Percentiles rank a stretch among this genome's conserved stretches.
phyloP scores from a whole-genome alignment of 2,797 vertebrate species.

The Onychomys arenicola region DNA sequence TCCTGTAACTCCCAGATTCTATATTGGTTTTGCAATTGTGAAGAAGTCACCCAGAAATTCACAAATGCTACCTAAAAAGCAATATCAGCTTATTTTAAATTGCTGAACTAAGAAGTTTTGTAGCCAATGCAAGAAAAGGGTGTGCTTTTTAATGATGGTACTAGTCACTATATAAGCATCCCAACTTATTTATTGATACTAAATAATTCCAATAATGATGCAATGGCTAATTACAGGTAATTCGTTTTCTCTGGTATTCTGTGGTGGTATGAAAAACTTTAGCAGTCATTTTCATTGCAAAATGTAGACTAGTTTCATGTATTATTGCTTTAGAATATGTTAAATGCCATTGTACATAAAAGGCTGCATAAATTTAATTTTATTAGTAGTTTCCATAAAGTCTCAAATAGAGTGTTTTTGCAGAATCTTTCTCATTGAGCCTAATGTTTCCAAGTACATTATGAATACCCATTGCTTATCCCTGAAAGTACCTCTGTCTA shows the following conservation, averaged over 20 bases:
- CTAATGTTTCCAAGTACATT: not conserved
- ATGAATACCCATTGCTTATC: not conserved
- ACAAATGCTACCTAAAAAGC: constrained; percentile 43
- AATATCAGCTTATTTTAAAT: constrained; percentile 64
- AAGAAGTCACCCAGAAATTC: constrained; percentile 72
- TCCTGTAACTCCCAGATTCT: not conserved
- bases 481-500: not conserved
- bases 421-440: not conserved
- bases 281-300: constrained; percentile 54
- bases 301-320: constrained; percentile 50
- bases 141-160: not conserved
- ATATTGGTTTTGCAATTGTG: constrained; percentile 43
- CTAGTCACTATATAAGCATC: constrained; percentile 46
- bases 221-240: constrained; percentile 56
- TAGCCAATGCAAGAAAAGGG: constrained; percentile 40
- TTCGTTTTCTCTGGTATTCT: not conserved
- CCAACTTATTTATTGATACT: constrained; percentile 62
- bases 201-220: constrained; percentile 53
- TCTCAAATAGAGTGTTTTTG: not conserved
- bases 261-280: not conserved
- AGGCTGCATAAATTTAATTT: constrained; percentile 49
- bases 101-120: constrained; percentile 71
- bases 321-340: constrained; percentile 43
- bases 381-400: constrained; percentile 65
- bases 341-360: constrained; percentile 52